phyloP scores from a whole-genome alignment of 2,888 invertebrate species.

The Cylloceria caligata region DNA sequence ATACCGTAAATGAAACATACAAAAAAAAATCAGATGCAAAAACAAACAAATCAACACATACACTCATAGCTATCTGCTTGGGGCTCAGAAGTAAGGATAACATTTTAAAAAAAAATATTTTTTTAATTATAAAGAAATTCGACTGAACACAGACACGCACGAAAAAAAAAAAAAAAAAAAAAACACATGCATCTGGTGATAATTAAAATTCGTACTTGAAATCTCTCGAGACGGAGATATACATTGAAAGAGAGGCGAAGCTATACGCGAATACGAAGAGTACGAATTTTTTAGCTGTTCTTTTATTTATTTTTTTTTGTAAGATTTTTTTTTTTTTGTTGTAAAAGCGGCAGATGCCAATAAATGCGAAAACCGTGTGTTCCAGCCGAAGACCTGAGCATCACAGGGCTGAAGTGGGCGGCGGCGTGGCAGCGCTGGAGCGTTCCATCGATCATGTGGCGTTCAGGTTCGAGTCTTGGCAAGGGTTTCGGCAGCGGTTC shows the following conservation, averaged over 20 bases:
- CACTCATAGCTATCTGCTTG: conserved; percentile 83
- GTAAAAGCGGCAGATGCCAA: conserved; percentile 71
- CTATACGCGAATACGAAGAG: conserved; percentile 19
- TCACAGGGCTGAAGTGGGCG: conserved; percentile 89
- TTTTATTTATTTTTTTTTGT: neutral
- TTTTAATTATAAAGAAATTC: conserved; percentile 15
- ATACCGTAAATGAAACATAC: conserved; percentile 74
- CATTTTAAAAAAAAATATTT: conserved; percentile 29
- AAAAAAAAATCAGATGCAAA: conserved; percentile 37
- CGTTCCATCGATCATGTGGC: conserved; percentile 84
- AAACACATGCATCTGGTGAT: conserved; percentile 42
- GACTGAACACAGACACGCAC: conserved; percentile 16
- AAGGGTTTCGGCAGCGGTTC: conserved; percentile 79
- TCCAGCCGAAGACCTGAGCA: conserved; percentile 90
- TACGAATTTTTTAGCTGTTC: conserved; percentile 36
- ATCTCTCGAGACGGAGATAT: conserved; percentile 45
- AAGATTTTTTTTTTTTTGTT: conserved; percentile 12
- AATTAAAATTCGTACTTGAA: conserved; percentile 34
- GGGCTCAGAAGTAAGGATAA: conserved; percentile 81
- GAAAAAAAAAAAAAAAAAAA: too few relatives aligned
- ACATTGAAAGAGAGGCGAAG: conserved; percentile 35
- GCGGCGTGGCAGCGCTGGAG: conserved; percentile 88
- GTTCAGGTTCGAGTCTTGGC: conserved; percentile 81
- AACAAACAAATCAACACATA: conserved; percentile 26
- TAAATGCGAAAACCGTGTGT: conserved; percentile 82